Conservation (phyloP, 1,140 invertebrate genomes). For the Steinernema feltiae region DNA sequence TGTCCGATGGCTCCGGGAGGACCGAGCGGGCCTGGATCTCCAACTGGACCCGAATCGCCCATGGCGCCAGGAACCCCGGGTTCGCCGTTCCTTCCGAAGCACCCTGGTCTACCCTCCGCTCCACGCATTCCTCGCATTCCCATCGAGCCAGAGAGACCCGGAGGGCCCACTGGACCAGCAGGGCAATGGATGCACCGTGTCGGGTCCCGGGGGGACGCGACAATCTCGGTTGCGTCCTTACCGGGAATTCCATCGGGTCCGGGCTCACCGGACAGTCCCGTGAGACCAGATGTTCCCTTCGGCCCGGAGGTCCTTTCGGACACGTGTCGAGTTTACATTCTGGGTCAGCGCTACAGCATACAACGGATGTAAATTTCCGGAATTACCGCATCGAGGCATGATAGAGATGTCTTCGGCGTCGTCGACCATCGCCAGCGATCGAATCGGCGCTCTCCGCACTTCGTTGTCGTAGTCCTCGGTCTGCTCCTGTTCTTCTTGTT, state of each 20-base stretch:
- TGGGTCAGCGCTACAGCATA: background rate
- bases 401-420: background rate
- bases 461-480: background rate
- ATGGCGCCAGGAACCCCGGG: background rate
- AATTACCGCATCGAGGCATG: background rate
- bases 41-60: background rate
- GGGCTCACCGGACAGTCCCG: background rate
- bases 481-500: background rate
- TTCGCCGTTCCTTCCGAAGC: background rate
- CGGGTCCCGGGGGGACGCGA: background rate
- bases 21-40: background rate
- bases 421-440: background rate
- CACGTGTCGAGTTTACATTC: background rate
- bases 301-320: background rate
- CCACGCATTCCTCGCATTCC: constrained; percentile 3
- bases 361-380: background rate
- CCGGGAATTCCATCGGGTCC: background rate
- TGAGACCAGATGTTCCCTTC: background rate
- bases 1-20: background rate
- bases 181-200: background rate
- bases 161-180: background rate
- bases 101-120: background rate
- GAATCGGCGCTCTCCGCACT: background rate
- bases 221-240: background rate
- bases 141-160: background rate